These are phyloP conservation scores for Porites lobata DNA, from an alignment of 92 coral and sea anemone species.

Conservation along the genomic window DNA sequence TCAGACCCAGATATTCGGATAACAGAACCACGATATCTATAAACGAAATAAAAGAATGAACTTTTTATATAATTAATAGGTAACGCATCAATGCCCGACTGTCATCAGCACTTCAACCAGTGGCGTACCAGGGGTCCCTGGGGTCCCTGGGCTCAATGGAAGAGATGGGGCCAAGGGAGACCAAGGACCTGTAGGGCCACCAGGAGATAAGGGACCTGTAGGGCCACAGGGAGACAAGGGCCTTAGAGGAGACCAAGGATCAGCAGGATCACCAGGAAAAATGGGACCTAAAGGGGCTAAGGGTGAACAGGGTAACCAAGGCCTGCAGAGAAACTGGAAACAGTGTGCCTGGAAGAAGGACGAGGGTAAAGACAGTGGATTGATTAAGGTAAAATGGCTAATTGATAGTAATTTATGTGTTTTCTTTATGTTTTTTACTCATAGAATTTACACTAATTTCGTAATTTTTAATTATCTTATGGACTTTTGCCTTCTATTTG, in stretches of 20 bases:
- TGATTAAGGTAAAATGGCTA: neutral
- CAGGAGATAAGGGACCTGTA: neutral
- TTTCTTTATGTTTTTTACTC: too few species aligned
- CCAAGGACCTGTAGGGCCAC: neutral
- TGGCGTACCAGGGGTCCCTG: neutral
- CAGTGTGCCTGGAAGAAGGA: conserved; percentile 24
- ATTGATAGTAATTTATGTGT: too few species aligned
- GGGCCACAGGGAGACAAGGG: neutral
- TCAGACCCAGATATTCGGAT: too few species aligned
- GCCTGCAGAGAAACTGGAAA: conserved; percentile 25
- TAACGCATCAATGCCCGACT: neutral
- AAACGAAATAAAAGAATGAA: too few species aligned
- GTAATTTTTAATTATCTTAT: too few species aligned
- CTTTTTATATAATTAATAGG: neutral
- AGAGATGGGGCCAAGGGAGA: neutral
- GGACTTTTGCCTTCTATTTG: too few species aligned
- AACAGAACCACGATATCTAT: too few species aligned
- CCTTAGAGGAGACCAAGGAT: too few species aligned
- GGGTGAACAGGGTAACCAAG: neutral
- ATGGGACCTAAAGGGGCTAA: neutral
- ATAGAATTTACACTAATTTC: too few species aligned
- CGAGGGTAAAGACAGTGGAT: conserved; percentile 20
- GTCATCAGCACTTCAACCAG: neutral
- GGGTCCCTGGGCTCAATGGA: neutral
- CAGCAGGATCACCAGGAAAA: neutral